Base-by-base conservation (phyloP, 2,888 invertebrate species). In the Ormyrus pomaceus region DNA sequence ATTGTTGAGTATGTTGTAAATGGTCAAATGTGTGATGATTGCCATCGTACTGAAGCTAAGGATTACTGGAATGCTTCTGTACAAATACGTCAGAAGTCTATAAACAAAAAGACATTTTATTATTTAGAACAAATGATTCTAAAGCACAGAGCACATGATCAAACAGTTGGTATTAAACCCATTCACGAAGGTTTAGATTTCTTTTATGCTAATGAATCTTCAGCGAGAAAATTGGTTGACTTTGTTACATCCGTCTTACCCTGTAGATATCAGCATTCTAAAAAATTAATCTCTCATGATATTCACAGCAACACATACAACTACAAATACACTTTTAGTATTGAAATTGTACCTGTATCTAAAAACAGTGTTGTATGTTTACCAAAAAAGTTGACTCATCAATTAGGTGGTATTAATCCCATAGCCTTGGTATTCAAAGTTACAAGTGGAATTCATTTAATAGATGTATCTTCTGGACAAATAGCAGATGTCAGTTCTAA, bases 1-100 rank as follows among this genome's bases (percentile, higher is more conserved):
- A 93, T 98, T 59, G 98, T 99, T 3, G 99, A 99, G 89, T 99
- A 95, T 89, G 94, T 94, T 0, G 93, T 99, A 0, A 95, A 95
- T 86, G 95, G 96, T 92, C 98, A 98, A 91, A 98, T 99, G 97
- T 99, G 99, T 91, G 96, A 97, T 88, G 97, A 98, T 80, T 99
- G 99, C 90, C 99, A 99, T 90, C 94, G 98, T 13, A 94, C 95
- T 0, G 99, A 99, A 91, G 99, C 99, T 0, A 98, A 99, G 90
- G 96, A 99, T 91, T 99, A 95, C 89, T 99, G 99, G 99, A 95
- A 96, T 86, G 97, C 99, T 51, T 91, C 93, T 79, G 95, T 97
- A 75, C 95, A 99, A 94, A 95, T 97, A 6, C 92, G 97, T 51
- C 97, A 97, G 87, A 94, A 95, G 79, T 94, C 96, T 0, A 95